Conservation (phyloP, 2,797 vertebrate genomes). For the Anabas testudineus region DNA sequence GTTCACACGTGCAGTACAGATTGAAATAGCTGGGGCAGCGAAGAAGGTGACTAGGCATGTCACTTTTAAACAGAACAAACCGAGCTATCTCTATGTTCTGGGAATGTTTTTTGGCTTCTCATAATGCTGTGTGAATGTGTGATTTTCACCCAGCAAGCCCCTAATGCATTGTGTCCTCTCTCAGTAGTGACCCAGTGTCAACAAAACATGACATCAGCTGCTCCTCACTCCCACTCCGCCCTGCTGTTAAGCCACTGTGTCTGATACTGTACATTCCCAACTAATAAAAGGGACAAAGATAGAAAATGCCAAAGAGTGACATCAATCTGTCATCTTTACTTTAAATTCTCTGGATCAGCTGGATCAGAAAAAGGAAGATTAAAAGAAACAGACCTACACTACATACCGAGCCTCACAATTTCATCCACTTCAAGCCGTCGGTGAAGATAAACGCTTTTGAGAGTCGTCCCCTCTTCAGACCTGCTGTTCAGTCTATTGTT, state of each 20-base stretch:
- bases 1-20: no score
- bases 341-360: constrained; percentile 51
- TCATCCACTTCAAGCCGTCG: constrained; percentile 5
- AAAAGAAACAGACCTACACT: background rate
- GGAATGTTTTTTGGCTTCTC: background rate
- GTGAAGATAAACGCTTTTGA: constrained; percentile 26
- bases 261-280: constrained; percentile 7
- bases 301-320: constrained; percentile 42
- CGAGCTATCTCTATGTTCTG: no score
- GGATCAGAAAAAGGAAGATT: background rate
- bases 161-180: background rate
- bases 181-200: background rate
- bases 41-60: no score
- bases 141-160: background rate
- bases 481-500: constrained; percentile 22
- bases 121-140: background rate
- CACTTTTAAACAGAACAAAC: no score
- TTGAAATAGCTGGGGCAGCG: no score
- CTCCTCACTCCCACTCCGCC: background rate
- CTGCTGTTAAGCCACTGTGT: background rate
- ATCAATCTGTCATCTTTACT: constrained; percentile 66
- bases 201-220: background rate
- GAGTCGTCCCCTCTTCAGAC: constrained; percentile 20
- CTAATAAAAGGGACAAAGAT: constrained; percentile 10
- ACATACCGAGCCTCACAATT: constrained; percentile 4